Conservation (phyloP, 1,140 invertebrate genomes). For the Plodia interpunctella region DNA sequence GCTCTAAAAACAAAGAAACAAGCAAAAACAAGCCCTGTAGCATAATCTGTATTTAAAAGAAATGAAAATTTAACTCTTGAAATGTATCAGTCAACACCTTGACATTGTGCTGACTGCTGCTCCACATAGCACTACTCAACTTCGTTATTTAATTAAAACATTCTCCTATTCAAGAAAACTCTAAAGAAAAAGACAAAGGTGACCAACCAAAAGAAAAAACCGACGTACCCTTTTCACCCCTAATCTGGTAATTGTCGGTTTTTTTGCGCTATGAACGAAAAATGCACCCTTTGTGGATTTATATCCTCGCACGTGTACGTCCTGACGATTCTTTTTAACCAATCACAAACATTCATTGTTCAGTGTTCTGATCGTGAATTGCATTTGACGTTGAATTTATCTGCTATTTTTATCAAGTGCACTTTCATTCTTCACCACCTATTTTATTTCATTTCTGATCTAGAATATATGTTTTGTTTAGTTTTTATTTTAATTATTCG, state of each 20-base stretch:
- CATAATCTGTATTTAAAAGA: too few relatives aligned
- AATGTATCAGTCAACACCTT: constrained; percentile 27
- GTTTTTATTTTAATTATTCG: too few relatives aligned
- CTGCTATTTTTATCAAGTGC: constrained; percentile 31
- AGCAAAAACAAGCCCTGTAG: too few relatives aligned
- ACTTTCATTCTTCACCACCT: background rate
- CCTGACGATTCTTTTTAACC: constrained; percentile 47
- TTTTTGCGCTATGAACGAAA: constrained; percentile 54
- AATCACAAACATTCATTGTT: constrained; percentile 42
- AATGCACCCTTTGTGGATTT: constrained; percentile 53
- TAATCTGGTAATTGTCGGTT: constrained; percentile 63
- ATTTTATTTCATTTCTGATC: background rate
- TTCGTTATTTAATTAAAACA: constrained; percentile 40
- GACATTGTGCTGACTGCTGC: too few relatives aligned
- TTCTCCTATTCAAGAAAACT: constrained; percentile 29
- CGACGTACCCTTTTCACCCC: constrained; percentile 39
- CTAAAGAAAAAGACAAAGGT: constrained; percentile 36
- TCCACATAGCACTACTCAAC: background rate
- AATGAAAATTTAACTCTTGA: too few relatives aligned
- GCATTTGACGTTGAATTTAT: constrained; percentile 32
- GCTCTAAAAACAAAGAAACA: too few relatives aligned
- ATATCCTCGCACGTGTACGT: constrained; percentile 56
- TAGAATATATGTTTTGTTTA: too few relatives aligned
- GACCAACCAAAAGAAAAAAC: constrained; percentile 36
- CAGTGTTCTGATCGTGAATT: constrained; percentile 24